These are phyloP conservation scores for Alca torda DNA, from an alignment of 2,797 vertebrate species.

Conservation along the genomic window DNA sequence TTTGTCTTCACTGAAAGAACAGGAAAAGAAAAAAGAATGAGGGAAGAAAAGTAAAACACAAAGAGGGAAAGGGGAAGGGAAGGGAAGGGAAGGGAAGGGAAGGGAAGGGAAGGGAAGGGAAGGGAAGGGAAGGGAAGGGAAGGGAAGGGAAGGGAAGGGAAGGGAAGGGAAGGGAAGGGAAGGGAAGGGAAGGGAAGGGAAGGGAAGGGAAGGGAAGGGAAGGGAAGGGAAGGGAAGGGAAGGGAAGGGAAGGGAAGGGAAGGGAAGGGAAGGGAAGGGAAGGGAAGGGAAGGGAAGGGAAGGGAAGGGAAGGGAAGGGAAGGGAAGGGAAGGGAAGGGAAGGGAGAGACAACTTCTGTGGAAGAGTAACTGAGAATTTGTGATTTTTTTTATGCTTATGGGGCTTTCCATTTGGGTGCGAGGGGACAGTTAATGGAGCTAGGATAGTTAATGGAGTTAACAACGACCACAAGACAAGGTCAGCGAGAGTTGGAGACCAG, in stretches of 20 bases:
- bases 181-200: too few relatives aligned
- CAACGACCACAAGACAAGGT: rapidly evolving
- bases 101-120: background rate
- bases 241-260: background rate
- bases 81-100: background rate
- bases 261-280: background rate
- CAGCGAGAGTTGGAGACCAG: too few relatives aligned
- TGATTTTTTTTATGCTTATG: rapidly evolving
- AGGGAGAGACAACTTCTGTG: background rate
- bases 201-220: background rate
- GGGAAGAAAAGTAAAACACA: background rate
- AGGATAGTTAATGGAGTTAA: background rate
- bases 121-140: background rate
- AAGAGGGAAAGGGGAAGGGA: too few relatives aligned
- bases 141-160: background rate
- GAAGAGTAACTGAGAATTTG: background rate
- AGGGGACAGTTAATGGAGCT: background rate
- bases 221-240: background rate
- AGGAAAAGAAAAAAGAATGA: background rate
- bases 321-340: background rate
- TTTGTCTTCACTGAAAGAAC: background rate
- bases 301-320: background rate
- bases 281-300: too few relatives aligned
- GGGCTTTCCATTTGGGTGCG: background rate
- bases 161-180: background rate